Conservation (phyloP, 2,888 invertebrate genomes). For the Thymelicus acteon region DNA sequence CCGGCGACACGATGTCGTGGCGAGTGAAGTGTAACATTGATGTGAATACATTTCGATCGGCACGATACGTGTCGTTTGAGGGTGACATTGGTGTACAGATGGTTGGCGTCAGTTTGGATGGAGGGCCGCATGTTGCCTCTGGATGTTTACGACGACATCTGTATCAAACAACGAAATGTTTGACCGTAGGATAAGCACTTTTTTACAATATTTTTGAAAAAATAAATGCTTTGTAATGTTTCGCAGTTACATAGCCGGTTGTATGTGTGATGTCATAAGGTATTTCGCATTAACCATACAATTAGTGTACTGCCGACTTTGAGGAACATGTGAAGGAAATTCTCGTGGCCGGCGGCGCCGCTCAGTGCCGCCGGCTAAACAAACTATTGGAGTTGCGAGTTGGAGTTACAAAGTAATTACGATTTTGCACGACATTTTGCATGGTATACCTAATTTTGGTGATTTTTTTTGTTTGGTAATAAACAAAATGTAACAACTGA, state of each 20-base stretch:
- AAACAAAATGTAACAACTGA: constrained; percentile 38
- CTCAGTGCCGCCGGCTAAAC: constrained; percentile 17
- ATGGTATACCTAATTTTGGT: constrained; percentile 38
- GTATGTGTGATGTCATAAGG: constrained; percentile 32
- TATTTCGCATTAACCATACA: constrained; percentile 35
- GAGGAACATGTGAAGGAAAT: constrained; percentile 30
- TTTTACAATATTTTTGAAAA: constrained; percentile 39
- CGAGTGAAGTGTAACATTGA: not conserved
- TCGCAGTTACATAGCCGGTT: constrained; percentile 35
- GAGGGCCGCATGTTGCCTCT: not conserved
- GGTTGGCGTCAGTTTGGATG: too few species aligned
- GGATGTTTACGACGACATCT: constrained; percentile 32
- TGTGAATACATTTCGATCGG: too few species aligned
- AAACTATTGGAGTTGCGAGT: constrained; percentile 36
- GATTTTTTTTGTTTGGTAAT: constrained; percentile 38
- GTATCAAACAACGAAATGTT: constrained; percentile 39
- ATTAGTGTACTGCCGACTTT: constrained; percentile 33
- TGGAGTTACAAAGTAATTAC: constrained; percentile 38
- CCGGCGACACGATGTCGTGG: not conserved
- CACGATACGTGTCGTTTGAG: too few species aligned
- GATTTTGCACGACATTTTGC: constrained; percentile 39
- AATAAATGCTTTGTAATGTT: constrained; percentile 38
- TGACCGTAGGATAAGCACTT: constrained; percentile 38
- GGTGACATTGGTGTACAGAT: too few species aligned
- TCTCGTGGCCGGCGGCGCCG: constrained; percentile 20